Conservation (phyloP, 2,113 vertebrate species). For the Lophotis ruficrista region DNA sequence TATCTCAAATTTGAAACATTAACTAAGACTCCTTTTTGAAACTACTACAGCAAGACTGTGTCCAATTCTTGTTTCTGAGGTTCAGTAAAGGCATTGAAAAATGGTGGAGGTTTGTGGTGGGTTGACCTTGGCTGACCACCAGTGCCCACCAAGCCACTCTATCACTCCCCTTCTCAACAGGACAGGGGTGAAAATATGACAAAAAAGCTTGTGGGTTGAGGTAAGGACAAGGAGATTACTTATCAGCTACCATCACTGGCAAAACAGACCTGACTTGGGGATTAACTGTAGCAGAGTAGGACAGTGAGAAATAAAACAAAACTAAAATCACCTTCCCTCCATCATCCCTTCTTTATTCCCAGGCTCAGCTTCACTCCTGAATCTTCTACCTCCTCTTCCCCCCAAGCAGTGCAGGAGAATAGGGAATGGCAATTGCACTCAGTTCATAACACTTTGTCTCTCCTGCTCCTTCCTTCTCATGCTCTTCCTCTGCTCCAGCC, state of each 20-base stretch:
- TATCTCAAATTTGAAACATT: not conserved
- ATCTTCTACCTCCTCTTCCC: not conserved
- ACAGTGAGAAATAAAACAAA: not conserved
- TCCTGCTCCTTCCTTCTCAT: not conserved
- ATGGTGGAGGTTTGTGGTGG: not conserved
- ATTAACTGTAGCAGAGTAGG: not conserved
- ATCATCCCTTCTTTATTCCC: not conserved
- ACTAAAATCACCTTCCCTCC: not conserved
- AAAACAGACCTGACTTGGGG: too few species aligned
- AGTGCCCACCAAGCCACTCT: not conserved
- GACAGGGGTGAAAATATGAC: too few species aligned
- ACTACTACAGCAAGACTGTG: not conserved
- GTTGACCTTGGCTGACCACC: not conserved
- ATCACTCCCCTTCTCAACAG: too few species aligned
- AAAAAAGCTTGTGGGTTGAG: too few species aligned
- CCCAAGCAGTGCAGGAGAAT: not conserved
- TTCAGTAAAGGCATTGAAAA: not conserved
- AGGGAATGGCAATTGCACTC: not conserved
- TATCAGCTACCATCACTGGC: too few species aligned
- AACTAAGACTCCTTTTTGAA: not conserved
- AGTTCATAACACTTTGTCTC: not conserved
- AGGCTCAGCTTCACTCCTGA: not conserved
- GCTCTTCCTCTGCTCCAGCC: not conserved
- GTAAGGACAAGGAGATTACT: too few species aligned
- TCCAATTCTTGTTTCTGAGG: not conserved